These are phyloP conservation scores for Styela plicata DNA, from an alignment of 23 tunicate species.

Conservation along the genomic window DNA sequence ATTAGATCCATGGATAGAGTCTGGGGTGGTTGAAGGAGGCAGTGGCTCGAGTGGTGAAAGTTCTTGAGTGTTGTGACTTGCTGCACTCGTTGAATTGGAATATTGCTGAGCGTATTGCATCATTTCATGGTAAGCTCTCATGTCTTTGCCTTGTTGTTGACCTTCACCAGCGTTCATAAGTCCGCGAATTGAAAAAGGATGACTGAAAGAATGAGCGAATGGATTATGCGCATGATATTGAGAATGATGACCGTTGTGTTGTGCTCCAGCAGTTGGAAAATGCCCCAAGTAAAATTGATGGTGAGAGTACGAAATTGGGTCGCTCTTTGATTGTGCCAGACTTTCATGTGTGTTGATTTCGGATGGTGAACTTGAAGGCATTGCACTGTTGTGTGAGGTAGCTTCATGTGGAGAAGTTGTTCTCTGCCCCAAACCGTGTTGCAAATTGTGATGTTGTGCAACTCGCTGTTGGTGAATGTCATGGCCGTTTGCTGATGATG, in stretches of 20 bases:
- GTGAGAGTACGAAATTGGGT: conserved; percentile 12
- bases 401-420: conserved; percentile 3
- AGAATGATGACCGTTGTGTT: conserved; percentile 35
- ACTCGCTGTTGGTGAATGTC: conserved; percentile 5
- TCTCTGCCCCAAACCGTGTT: not conserved
- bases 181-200: conserved; percentile 87
- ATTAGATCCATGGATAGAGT: conserved; percentile 34
- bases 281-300: conserved; percentile 31
- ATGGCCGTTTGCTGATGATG: not conserved
- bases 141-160: conserved; percentile 59
- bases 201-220: conserved; percentile 78
- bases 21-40: conserved; percentile 44
- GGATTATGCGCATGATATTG: conserved; percentile 42
- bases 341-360: not conserved
- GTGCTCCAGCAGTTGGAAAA: conserved; percentile 41
- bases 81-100: conserved; percentile 45
- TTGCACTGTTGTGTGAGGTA: conserved; percentile 20
- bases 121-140: conserved; percentile 88
- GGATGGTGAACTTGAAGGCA: conserved; percentile 8
- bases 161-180: conserved; percentile 78
- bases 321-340: conserved; percentile 28
- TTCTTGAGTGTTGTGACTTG: conserved; percentile 14
- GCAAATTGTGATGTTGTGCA: conserved; percentile 18
- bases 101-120: conserved; percentile 74
- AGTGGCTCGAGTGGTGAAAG: conserved; percentile 28